A percentile compares a stretch with the other conserved stretches of the same genome.
Conservation (phyloP, 2,113 vertebrate species). For the Crotophaga sulcirostris region DNA sequence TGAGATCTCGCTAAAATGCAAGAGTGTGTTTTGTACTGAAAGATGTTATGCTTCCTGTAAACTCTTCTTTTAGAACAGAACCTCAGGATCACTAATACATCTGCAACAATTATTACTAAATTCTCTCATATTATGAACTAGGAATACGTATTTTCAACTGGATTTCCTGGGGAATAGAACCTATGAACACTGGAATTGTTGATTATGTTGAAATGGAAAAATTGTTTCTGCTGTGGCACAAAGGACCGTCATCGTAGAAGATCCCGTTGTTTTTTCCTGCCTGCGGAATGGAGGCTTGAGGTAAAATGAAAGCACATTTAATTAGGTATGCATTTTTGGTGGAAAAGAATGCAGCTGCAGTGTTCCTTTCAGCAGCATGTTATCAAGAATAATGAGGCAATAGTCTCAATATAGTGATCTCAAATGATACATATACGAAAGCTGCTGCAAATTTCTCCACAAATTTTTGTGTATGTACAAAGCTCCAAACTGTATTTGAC, state of each 20-base stretch:
- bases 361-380: neutral
- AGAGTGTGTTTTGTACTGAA: conserved; percentile 51
- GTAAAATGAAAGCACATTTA: neutral
- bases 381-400: neutral
- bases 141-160: neutral
- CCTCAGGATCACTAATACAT: conserved; percentile 16
- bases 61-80: conserved; percentile 35
- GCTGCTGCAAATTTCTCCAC: neutral
- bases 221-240: neutral
- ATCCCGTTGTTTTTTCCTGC: neutral
- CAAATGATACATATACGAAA: neutral
- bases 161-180: neutral
- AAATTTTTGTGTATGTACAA: neutral
- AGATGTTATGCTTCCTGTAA: conserved; percentile 13
- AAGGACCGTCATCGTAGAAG: neutral
- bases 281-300: neutral
- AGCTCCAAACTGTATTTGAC: neutral
- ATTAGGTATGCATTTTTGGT: neutral
- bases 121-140: conserved; percentile 32
- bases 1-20: conserved; percentile 28
- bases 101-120: conserved; percentile 54
- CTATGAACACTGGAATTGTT: neutral
- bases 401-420: neutral
- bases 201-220: neutral
- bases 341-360: neutral